These are phyloP conservation scores for Ceratina australensis DNA, from an alignment of 1,140 invertebrate genomes.

Conservation along the genomic window DNA sequence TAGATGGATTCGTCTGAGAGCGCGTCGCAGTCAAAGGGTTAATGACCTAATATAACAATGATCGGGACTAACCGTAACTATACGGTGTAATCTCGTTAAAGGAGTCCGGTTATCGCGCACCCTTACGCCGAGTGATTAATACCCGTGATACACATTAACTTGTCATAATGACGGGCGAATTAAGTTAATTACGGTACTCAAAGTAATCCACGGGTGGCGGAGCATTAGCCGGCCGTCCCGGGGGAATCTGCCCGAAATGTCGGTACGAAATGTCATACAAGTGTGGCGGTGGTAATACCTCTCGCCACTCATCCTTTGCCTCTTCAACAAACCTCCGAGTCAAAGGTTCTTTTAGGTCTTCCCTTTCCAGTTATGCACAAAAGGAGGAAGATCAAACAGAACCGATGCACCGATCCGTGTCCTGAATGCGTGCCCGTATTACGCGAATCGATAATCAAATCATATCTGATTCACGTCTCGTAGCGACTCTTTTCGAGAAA, in stretches of 20 bases:
- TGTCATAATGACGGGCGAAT: slow-evolving; percentile 50
- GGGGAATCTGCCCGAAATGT: slow-evolving; percentile 50
- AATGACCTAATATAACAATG: no score
- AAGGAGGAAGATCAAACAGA: slow-evolving; percentile 54
- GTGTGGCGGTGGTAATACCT: slow-evolving; percentile 28
- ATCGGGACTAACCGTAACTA: no score
- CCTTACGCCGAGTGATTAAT: slow-evolving; percentile 33
- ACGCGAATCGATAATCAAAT: not conserved
- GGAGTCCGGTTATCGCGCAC: slow-evolving; percentile 1
- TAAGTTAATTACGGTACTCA: slow-evolving; percentile 61
- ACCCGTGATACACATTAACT: slow-evolving; percentile 18
- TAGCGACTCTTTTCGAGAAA: no score
- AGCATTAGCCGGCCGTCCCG: slow-evolving; percentile 38
- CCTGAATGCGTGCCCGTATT: slow-evolving; percentile 14
- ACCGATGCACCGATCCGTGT: slow-evolving; percentile 18
- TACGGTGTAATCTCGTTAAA: no score
- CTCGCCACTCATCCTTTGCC: slow-evolving; percentile 17
- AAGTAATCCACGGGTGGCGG: slow-evolving; percentile 54
- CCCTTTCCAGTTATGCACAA: slow-evolving; percentile 42
- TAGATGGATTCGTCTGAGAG: no score
- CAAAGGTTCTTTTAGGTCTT: slow-evolving; percentile 39
- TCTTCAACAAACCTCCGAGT: slow-evolving; percentile 31
- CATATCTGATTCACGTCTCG: not conserved
- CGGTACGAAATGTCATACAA: slow-evolving; percentile 59
- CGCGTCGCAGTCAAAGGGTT: no score